Evolutionary conservation across 2,113 vertebrate genomes (phyloP), one percentile per base, ranked within the genome.

Genomic region (Thryonomys swinderianus): DNA sequence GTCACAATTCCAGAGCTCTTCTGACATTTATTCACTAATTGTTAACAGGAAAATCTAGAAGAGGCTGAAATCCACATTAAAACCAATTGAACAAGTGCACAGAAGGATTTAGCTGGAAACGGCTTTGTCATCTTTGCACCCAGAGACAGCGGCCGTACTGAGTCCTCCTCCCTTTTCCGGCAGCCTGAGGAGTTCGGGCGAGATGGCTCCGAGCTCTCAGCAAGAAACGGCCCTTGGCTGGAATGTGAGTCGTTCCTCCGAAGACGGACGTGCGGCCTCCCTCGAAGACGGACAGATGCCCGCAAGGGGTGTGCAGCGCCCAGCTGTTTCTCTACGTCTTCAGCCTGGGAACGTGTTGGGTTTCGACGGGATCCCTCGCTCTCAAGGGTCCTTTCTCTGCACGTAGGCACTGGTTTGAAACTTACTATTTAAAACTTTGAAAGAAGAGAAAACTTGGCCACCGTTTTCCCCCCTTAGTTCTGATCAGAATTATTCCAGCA

Each of bases 21-120:
- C 48, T 85, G 93, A 71, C 51, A 96, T 40, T 92, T 53, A 91
- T 66, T 94, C 74, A 96, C 79, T 84, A 97, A 95, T 90, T 8
- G 61, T 85, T 90, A 95, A 82, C 93, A 96, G 95, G 71, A 55
- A 97, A 97, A 89, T 95, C 66, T 93, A 25, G 64, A 95, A 51
- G 76, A 51, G 73, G 23, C 71, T 88, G 45, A 66, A 90, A 94
- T 90, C 92, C 83, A 93, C 78, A 86, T 93, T 51, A 88, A 17
- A 95, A 93, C 45, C 85, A 66, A 79, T 92, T 88, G 94, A 85
- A 34, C 40, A 55, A 37, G 93, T 40, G 71, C 21, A 69, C 78
- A 94, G 55, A 97, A 92, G 81, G 53, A 64, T 69, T 48, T 93
- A 91, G 14, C 30, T 0, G 53, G 92, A 83, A 90, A 53, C 51